Percentiles rank a stretch among this genome's conserved stretches.
phyloP scores from a whole-genome alignment of 2,888 invertebrate species.

The Andrena camellia region DNA sequence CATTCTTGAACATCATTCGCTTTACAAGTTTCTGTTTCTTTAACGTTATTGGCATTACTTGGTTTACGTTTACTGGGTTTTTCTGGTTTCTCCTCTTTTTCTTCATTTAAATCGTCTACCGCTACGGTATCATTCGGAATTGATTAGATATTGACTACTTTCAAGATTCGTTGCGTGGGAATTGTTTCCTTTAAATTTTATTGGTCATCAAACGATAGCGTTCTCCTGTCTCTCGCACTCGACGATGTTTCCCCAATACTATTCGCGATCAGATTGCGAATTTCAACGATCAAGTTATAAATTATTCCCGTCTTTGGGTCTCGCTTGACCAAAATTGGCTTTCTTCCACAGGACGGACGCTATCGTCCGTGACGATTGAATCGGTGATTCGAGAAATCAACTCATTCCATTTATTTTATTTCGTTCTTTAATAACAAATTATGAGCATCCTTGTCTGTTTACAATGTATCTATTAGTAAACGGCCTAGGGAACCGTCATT shows the following conservation, averaged over 20 bases:
- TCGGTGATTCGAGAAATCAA: slow-evolving; percentile 42
- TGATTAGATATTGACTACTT: slow-evolving; percentile 80
- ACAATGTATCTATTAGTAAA: not conserved
- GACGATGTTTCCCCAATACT: not conserved
- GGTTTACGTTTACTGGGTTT: slow-evolving; percentile 26
- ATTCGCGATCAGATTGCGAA: slow-evolving; percentile 22
- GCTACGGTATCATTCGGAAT: slow-evolving; percentile 70
- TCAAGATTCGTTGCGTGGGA: slow-evolving; percentile 80
- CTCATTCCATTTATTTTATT: not conserved
- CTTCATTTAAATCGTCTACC: slow-evolving; percentile 56
- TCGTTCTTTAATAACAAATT: too few species aligned
- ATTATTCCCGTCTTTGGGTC: slow-evolving; percentile 13
- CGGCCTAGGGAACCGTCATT: too few species aligned
- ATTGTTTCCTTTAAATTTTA: slow-evolving; percentile 58
- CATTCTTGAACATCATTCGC: slow-evolving; percentile 58
- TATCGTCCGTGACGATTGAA: slow-evolving; percentile 47
- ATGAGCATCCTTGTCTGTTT: not conserved
- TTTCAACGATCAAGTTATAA: slow-evolving; percentile 41
- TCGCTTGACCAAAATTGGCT: slow-evolving; percentile 2
- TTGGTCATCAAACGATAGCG: slow-evolving; percentile 26
- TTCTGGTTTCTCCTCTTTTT: not conserved
- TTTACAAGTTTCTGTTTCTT: slow-evolving; percentile 43
- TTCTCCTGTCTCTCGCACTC: not conserved
- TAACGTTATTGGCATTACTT: slow-evolving; percentile 54
- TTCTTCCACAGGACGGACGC: slow-evolving; percentile 17